Evolutionary conservation across 1,140 invertebrate genomes (phyloP), one percentile per base, ranked within the genome.

Genomic region (Drosophila tristis): DNA sequence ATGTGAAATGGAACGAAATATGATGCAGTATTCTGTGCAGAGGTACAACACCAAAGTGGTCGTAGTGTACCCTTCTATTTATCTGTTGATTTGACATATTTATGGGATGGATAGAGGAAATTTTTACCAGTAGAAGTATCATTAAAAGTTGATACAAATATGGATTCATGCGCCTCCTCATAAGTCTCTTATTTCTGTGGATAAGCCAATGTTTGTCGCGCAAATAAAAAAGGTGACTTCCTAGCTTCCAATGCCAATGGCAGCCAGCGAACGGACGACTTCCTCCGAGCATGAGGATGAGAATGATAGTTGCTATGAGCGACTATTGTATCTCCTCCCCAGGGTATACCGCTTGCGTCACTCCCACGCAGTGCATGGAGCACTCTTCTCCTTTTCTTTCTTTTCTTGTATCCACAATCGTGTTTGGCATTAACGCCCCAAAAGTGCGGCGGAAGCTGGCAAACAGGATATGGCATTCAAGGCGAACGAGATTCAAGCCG

Each of bases 371-470:
- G 16, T 54, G 51, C 58, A 43, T 20, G 23, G 20, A 15, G 20
- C n/a, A 39, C 16, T 35, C 29, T 15, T 13, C 29, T 43, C 64
- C 68, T 70, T 68, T 51, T 70, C 57, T 70, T 51, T 68, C 20
- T 20, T 20, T 68, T n/a, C 26, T 68, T 70, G 57, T 70, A 70
- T 70, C 64, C 66, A 39, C 35, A 70, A 70, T 70, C 66, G 66
- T 70, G 66, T 70, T 70, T 70, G 56, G 66, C 66, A 70, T 70
- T 70, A 70, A 70, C 66, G 66, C 66, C 66, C 66, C 64, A 29
- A 70, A 86, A 80, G 81, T 81, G 74, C 86, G 77, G 60, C 79
- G 84, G 84, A 87, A 80, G 79, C 65, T 64, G 47, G 59, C 63
- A 66, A 48, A 55, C 81, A 87, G 82, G 81, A 85, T 87, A 81